Evolutionary conservation across 2,113 vertebrate species (phyloP).

Genomic region (Girardinichthys multiradiatus): DNA sequence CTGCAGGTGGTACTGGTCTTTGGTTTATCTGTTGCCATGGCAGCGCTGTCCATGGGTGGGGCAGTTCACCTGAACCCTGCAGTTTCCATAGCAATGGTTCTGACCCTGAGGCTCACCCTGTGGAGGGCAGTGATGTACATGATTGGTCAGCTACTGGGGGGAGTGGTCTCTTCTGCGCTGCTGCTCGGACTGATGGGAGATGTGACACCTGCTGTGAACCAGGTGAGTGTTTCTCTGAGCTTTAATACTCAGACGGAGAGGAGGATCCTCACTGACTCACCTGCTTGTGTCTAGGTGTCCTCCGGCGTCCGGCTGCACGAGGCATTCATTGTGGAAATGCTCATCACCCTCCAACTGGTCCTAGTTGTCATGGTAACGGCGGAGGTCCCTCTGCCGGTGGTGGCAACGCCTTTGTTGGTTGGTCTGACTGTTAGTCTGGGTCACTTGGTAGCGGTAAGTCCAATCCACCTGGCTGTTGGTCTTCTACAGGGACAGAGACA

Average conservation of each 20-base stretch:
- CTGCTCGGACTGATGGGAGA: conserved; percentile 13
- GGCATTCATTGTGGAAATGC: conserved; percentile 1
- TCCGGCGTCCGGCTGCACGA: conserved; percentile 1
- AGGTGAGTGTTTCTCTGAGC: conserved; percentile 3
- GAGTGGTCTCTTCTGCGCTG: conserved; percentile 9
- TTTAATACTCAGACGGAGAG: neutral
- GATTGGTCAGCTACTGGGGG: conserved; percentile 20
- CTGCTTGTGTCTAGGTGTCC: neutral
- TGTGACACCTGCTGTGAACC: conserved; percentile 3
- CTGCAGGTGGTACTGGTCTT: conserved; percentile 26
- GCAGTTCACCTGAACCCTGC: conserved; percentile 17
- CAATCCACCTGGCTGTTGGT: neutral
- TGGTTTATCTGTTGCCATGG: conserved; percentile 23
- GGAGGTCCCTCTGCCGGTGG: neutral
- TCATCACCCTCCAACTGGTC: conserved; percentile 19
- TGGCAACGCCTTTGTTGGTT: neutral
- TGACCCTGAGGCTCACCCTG: conserved; percentile 5
- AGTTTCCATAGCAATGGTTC: conserved; percentile 12
- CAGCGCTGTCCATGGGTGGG: conserved; percentile 7
- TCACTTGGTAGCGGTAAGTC: conserved; percentile 33
- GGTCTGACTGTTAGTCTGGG: conserved; percentile 30
- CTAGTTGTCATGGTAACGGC: conserved; percentile 12
- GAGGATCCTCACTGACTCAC: neutral
- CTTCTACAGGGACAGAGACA: neutral
- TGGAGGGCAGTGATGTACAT: conserved; percentile 14